A percentile compares a stretch with the other conserved stretches of the same genome.
Evolutionary conservation across 2,888 invertebrate genomes (phyloP).

Genomic region (Limnephilus lunatus): DNA sequence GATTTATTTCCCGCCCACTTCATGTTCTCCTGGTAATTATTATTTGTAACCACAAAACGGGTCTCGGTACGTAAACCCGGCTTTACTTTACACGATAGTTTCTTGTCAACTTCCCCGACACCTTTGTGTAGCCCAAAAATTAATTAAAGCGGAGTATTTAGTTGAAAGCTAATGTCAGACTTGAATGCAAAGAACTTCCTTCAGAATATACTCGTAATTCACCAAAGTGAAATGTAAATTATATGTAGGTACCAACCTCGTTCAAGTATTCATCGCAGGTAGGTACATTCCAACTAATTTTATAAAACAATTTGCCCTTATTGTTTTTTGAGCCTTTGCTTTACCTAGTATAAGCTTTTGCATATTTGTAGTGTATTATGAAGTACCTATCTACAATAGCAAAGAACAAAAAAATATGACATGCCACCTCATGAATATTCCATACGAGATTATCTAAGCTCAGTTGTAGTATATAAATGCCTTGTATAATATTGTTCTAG

Average conservation of each 20-base stretch:
- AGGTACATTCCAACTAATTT: background rate
- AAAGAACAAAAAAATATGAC: too few relatives aligned
- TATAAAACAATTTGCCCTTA: background rate
- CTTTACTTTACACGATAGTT: background rate
- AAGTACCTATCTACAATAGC: background rate
- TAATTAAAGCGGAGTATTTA: background rate
- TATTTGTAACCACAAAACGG: background rate
- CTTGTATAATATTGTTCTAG: too few relatives aligned
- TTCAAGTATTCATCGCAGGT: background rate
- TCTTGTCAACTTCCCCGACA: background rate
- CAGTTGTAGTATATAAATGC: too few relatives aligned
- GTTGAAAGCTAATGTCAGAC: background rate
- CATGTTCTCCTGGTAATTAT: slow-evolving; percentile 2
- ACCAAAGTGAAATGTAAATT: background rate
- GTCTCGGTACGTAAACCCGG: background rate
- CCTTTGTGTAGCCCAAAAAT: slow-evolving; percentile 19
- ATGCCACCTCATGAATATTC: too few relatives aligned
- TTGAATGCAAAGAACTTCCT: background rate
- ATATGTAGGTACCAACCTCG: background rate
- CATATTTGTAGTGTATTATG: background rate
- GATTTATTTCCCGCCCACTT: background rate
- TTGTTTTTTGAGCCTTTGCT: too few relatives aligned
- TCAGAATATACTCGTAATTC: background rate
- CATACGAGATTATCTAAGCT: too few relatives aligned
- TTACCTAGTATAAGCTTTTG: background rate